Evolutionary conservation across 2,888 invertebrate genomes (phyloP).

Genomic region (Zonitis immaculata): DNA sequence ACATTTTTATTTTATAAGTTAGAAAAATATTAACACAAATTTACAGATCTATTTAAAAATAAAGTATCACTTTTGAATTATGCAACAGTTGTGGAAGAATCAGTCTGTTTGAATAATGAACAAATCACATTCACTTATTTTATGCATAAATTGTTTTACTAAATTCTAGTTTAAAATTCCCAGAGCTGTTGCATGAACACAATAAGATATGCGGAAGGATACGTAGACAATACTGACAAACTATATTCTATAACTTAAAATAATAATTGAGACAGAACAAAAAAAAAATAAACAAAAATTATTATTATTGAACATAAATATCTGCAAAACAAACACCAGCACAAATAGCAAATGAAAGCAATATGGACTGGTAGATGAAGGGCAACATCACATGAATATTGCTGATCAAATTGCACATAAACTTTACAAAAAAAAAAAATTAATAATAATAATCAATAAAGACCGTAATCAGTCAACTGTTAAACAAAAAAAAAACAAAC

Average conservation of each 20-base stretch:
- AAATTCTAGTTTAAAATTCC: conserved; percentile 6
- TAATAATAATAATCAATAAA: conserved; percentile 12
- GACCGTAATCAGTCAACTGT: conserved; percentile 24
- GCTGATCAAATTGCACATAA: conserved; percentile 40
- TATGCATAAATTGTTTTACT: no score
- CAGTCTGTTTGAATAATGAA: conserved; percentile 19
- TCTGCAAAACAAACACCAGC: conserved; percentile 24
- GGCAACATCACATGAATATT: conserved; percentile 40
- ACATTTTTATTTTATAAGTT: background rate
- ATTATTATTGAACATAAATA: conserved; percentile 14
- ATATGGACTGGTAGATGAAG: conserved; percentile 21
- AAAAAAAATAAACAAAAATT: conserved; percentile 14
- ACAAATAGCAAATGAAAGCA: conserved; percentile 16
- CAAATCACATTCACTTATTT: conserved; percentile 18
- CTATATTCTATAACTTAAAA: conserved; percentile 17
- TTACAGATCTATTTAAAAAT: conserved; percentile 17
- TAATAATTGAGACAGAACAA: conserved; percentile 3
- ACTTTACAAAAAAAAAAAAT: conserved; percentile 15
- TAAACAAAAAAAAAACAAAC: conserved; percentile 30
- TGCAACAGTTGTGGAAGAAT: conserved; percentile 16
- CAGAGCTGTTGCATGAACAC: conserved; percentile 25
- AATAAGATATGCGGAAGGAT: conserved; percentile 23
- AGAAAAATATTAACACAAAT: conserved; percentile 12
- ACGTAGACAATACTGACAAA: conserved; percentile 20
- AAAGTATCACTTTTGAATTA: conserved; percentile 19